These are phyloP conservation scores for Leucozona laternaria DNA, from an alignment of 2,888 invertebrate species.

Conservation along the genomic window DNA sequence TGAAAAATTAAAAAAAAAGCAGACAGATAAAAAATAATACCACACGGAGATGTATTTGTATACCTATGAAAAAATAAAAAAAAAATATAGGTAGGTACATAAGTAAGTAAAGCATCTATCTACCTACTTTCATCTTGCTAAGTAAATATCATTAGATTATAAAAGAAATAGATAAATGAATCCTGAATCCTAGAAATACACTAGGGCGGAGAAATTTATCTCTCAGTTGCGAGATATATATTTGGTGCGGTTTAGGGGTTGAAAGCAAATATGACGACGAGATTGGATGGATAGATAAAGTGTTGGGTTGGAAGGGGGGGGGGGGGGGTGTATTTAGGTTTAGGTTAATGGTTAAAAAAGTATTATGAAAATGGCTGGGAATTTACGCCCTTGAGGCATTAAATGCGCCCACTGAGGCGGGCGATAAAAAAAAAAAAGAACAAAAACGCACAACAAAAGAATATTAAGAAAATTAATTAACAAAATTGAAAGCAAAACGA, in stretches of 20 bases:
- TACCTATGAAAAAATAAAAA: conserved; percentile 32
- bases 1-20: conserved; percentile 2
- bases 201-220: conserved; percentile 49
- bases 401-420: conserved; percentile 11
- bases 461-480: conserved; percentile 75
- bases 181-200: conserved; percentile 71
- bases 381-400: neutral
- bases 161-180: conserved; percentile 74
- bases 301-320: neutral
- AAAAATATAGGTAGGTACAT: neutral
- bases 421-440: conserved; percentile 29
- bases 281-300: neutral
- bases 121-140: conserved; percentile 68
- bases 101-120: neutral
- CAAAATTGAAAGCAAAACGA: conserved; percentile 75
- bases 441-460: conserved; percentile 58
- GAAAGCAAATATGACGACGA: neutral
- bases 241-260: conserved; percentile 12
- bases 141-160: conserved; percentile 74
- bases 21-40: conserved; percentile 48
- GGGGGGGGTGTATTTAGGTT: neutral
- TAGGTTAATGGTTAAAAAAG: conserved; percentile 15
- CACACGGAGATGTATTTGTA: conserved; percentile 23
- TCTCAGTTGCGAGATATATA: conserved; percentile 52
- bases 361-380: conserved; percentile 4